phyloP scores from a whole-genome alignment of 1,140 invertebrate species.

The Scaptomyza pallida region DNA sequence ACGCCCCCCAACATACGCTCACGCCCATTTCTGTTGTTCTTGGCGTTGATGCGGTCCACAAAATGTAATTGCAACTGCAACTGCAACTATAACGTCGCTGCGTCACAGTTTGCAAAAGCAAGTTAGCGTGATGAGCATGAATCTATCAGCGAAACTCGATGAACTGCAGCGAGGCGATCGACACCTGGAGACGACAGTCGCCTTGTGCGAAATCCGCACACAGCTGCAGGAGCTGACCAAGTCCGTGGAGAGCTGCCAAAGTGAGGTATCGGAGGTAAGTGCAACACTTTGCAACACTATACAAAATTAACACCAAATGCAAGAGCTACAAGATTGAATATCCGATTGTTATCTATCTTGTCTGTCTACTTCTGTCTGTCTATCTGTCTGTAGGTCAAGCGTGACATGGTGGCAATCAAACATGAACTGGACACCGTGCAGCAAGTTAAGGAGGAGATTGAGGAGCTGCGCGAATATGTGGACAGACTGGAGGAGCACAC shows the following conservation, averaged over 20 bases:
- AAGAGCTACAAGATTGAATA: not conserved
- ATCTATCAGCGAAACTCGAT: slow-evolving; percentile 95
- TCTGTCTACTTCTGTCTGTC: not conserved
- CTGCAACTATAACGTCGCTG: slow-evolving; percentile 23
- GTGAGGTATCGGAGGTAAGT: slow-evolving; percentile 91
- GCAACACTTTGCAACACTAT: too few species aligned
- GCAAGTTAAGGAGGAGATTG: slow-evolving; percentile 96
- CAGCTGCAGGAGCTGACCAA: slow-evolving; percentile 96
- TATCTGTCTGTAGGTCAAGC: slow-evolving; percentile 88
- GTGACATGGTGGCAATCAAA: slow-evolving; percentile 97
- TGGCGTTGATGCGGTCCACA: not conserved
- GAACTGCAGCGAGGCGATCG: slow-evolving; percentile 94
- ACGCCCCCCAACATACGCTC: slow-evolving; percentile 3
- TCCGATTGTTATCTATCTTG: not conserved
- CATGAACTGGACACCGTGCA: slow-evolving; percentile 96
- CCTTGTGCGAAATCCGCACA: slow-evolving; percentile 94
- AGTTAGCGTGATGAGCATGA: slow-evolving; percentile 98
- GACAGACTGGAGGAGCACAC: slow-evolving; percentile 95
- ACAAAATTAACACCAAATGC: slow-evolving; percentile 14
- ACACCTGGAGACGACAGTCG: slow-evolving; percentile 94
- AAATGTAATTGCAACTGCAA: slow-evolving; percentile 32
- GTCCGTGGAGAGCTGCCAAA: slow-evolving; percentile 96
- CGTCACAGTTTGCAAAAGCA: slow-evolving; percentile 95
- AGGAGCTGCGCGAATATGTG: slow-evolving; percentile 95
- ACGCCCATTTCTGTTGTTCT: slow-evolving; percentile 13